Percentiles rank a stretch among this genome's conserved stretches.
Evolutionary conservation across 2,888 invertebrate genomes (phyloP).

Genomic region (Fissipunctia ypsillon): DNA sequence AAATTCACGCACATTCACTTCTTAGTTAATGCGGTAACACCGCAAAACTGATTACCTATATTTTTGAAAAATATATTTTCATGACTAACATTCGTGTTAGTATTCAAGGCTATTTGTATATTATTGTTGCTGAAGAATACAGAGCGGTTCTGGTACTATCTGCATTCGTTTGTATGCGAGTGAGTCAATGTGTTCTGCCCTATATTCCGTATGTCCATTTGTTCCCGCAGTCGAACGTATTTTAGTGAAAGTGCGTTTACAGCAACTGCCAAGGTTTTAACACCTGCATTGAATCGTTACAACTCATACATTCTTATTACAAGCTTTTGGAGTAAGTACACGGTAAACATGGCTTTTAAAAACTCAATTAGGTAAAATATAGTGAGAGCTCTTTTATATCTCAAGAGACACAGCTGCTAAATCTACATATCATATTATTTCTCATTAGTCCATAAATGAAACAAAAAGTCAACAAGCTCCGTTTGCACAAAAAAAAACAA

Average conservation of each 20-base stretch:
- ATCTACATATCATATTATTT: neutral
- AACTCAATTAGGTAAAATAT: neutral
- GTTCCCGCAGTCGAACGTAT: constrained; percentile 68
- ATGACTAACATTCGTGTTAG: constrained; percentile 49
- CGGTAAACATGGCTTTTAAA: neutral
- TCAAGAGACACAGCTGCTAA: neutral
- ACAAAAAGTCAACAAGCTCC: neutral
- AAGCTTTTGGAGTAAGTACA: constrained; percentile 38
- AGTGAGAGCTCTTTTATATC: neutral
- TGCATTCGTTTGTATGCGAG: constrained; percentile 39
- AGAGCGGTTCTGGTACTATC: constrained; percentile 51
- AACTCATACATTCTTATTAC: constrained; percentile 49
- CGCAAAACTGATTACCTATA: constrained; percentile 42
- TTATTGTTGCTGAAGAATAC: constrained; percentile 56
- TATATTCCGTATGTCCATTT: constrained; percentile 70
- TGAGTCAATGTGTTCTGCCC: constrained; percentile 65
- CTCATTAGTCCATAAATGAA: too few relatives aligned
- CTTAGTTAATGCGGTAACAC: constrained; percentile 40
- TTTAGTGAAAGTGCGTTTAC: constrained; percentile 82
- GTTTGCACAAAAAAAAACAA: constrained; percentile 3
- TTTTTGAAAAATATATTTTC: constrained; percentile 52
- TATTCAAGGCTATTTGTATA: constrained; percentile 57
- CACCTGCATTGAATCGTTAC: constrained; percentile 69
- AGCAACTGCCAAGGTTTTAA: constrained; percentile 80
- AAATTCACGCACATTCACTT: constrained; percentile 67